Base-by-base conservation (phyloP, 2,113 vertebrate genomes). In the Arenaria interpres region DNA sequence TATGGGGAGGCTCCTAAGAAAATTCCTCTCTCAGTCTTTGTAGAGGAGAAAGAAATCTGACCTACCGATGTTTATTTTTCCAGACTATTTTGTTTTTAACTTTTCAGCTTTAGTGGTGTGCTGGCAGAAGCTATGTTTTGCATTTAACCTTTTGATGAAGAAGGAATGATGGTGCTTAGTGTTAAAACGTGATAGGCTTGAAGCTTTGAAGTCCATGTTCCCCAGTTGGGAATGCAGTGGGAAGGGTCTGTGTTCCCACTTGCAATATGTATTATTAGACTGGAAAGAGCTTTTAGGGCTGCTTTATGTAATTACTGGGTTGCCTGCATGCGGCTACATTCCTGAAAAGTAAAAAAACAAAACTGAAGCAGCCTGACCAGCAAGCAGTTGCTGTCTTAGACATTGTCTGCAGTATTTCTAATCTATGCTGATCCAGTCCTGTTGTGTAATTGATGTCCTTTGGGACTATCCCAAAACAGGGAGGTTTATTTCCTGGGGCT, bases 401-500 rank as follows among this genome's bases (percentile, higher is more conserved):
- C 28, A 4, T 25, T 46, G 69, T 90, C 76, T 2, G 1, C 62
- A 35, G 32, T 14, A 66, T 69, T 90, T 82, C 2, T 87, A 91
- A 79, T 89, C 76, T 73, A 50, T 95, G 54, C 92, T 89, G 66
- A 67, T 88, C 41, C 68, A 72, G 72, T 72, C 51, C 43, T 72
- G 32, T 88, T 93, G 85, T 60, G 66, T 79, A 92, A 96, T 72
- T 78, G 48, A 13, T 85, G 37, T 88, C 84, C 25, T 62, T 35
- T 88, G 91, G 74, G 90, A 92, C 28, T 79, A 75, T 82, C 45
- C 41, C 69, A 39, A 89, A 96, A 41, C 41, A 53, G 69, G 33
- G 19, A 60, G 89, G 51, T 87, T 92, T 96, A 37, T 92, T 91
- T 95, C 90, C 86, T 37, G 62, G 76, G 89, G 93, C 92, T 84